Evolutionary conservation across 2,888 invertebrate genomes (phyloP).

Genomic region (Acronicta alni): DNA sequence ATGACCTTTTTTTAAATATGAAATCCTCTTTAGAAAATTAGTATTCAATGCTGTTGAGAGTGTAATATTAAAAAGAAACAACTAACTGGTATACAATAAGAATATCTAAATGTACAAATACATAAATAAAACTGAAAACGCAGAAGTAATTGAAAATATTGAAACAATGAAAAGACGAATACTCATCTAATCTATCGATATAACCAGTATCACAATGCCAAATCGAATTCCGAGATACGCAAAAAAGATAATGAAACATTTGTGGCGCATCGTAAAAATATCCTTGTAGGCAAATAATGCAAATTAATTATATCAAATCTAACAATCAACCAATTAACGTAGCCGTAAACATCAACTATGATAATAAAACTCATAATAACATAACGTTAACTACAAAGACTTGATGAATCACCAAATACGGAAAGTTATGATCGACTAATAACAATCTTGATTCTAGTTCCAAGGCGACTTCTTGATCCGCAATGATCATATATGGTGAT

Average conservation of each 20-base stretch:
- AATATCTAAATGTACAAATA: neutral
- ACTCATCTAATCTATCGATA: neutral
- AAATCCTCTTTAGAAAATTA: no score
- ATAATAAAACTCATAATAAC: conserved; percentile 27
- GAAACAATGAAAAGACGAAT: neutral
- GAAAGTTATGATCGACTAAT: conserved; percentile 58
- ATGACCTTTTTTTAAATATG: no score
- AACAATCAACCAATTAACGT: conserved; percentile 32
- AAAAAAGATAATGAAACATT: neutral
- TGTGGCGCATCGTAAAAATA: conserved; percentile 3
- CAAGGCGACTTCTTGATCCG: conserved; percentile 56
- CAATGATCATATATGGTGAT: conserved; percentile 61
- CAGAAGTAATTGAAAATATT: neutral
- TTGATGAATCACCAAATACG: conserved; percentile 54
- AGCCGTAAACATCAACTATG: conserved; percentile 22
- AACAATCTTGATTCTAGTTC: conserved; percentile 35
- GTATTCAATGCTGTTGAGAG: no score
- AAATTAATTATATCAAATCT: conserved; percentile 18
- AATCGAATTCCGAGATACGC: conserved; percentile 3
- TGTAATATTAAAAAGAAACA: no score
- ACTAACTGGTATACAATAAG: neutral
- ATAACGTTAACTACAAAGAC: conserved; percentile 19
- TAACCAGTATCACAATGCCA: neutral
- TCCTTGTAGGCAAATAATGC: conserved; percentile 3
- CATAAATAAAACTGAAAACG: neutral